phyloP scores from a whole-genome alignment of 2,888 invertebrate species.

The Dynastes maya region DNA sequence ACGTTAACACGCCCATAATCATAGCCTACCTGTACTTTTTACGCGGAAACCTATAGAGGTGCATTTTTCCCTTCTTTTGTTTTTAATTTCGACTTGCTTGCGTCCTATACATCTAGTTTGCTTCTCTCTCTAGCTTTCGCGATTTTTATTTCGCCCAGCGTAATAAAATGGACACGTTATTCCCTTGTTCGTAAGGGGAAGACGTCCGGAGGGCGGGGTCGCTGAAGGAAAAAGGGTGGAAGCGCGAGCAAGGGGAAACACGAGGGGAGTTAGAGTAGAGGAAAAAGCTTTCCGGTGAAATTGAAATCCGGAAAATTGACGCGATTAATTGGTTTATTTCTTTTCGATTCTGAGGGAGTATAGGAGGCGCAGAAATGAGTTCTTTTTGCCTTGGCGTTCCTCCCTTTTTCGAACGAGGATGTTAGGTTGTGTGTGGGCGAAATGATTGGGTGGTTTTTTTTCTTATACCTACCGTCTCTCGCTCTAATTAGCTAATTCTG shows the following conservation, averaged over 20 bases:
- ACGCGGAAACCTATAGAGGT: not conserved
- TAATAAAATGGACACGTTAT: constrained; percentile 52
- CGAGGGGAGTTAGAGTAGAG: not conserved
- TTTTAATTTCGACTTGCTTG: constrained; percentile 58
- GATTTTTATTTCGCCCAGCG: constrained; percentile 54
- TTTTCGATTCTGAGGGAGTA: constrained; percentile 24
- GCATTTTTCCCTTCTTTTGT: constrained; percentile 47
- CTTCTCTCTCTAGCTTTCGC: constrained; percentile 42
- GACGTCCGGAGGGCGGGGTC: constrained; percentile 8
- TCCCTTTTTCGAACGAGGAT: not conserved
- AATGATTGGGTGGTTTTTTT: constrained; percentile 1
- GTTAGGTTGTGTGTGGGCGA: not conserved
- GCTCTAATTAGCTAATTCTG: constrained; percentile 19
- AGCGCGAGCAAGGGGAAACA: not conserved
- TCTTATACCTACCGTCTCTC: not conserved
- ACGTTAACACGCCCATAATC: constrained; percentile 16
- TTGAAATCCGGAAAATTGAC: constrained; percentile 46
- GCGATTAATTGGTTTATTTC: constrained; percentile 47
- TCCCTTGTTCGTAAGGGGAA: not conserved
- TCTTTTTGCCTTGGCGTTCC: not conserved
- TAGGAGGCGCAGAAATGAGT: constrained; percentile 31
- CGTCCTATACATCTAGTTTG: constrained; percentile 39
- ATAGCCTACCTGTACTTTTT: constrained; percentile 57
- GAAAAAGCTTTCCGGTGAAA: constrained; percentile 45
- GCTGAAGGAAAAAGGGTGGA: not conserved